Evolutionary conservation across 2,797 vertebrate species (phyloP).

Genomic region (Semotilus atromaculatus): DNA sequence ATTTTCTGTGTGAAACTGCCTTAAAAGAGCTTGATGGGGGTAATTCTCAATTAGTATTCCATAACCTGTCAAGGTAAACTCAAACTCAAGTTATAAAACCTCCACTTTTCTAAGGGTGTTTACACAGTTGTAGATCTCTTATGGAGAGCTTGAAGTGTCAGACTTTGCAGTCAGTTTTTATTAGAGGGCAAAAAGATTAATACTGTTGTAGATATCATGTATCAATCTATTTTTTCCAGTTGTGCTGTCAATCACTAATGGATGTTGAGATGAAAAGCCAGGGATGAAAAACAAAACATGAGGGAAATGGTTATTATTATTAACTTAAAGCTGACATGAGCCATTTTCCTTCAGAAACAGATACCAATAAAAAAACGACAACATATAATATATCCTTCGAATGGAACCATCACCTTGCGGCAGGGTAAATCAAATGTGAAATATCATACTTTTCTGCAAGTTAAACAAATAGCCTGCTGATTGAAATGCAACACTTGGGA

Average conservation of each 20-base stretch:
- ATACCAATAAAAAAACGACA: conserved; percentile 7
- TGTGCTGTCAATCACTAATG: not conserved
- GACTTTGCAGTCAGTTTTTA: not conserved
- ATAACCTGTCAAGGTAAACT: not conserved
- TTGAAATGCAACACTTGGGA: conserved; percentile 60
- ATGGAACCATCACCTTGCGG: conserved; percentile 44
- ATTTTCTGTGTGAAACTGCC: not conserved
- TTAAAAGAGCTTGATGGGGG: not conserved
- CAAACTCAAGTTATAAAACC: not conserved
- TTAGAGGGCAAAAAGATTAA: conserved; percentile 5
- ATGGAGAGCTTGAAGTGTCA: not conserved
- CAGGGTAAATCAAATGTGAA: conserved; percentile 64
- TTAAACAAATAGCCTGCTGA: conserved; percentile 58
- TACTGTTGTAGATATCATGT: not conserved
- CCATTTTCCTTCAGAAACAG: conserved; percentile 12
- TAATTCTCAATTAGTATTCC: not conserved
- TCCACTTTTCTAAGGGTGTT: not conserved
- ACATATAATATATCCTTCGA: conserved; percentile 8
- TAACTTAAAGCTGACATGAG: conserved; percentile 20
- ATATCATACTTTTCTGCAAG: conserved; percentile 50
- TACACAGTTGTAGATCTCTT: not conserved
- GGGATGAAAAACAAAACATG: conserved; percentile 10
- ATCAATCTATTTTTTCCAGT: not conserved
- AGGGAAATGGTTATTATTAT: conserved; percentile 25
- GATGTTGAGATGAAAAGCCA: not conserved